Evolutionary conservation across 2,113 vertebrate genomes (phyloP), one percentile per base, ranked within the genome.

Genomic region (Ammospiza nelsoni): DNA sequence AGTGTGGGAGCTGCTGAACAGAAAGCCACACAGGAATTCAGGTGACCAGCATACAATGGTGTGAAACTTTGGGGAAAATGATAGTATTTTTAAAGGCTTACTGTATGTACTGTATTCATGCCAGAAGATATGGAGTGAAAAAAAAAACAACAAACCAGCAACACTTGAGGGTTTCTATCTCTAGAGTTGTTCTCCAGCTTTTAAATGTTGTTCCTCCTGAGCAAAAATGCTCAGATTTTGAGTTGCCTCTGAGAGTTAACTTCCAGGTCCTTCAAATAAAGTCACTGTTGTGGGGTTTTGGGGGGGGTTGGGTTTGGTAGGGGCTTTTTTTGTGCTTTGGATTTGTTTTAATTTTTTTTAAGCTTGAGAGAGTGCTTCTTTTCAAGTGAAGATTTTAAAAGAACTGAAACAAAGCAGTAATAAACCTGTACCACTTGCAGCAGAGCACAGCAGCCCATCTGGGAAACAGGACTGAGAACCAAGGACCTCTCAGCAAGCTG

Each of bases 221-320:
- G 54, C 28, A 76, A 54, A 76, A 87, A 12, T 0, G 0, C 46
- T 59, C 1, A 2, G 0, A 3, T 54, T 72, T 91, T 1, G 4
- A 55, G 16, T 59, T 37, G 49, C 25, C 39, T 73, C 5, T 6
- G 9, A 18, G 91, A 55, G 19, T 61, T 51, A 65, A 46, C 18
- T 25, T 68, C 12, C 21, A 49, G 35, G 25, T 74, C 31, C 24
- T 85, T 66, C 15, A 68, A 27, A 68, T 33, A 29, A 72, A 89
- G 22, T 44, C 13, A 14, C 14, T 55, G 1, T 13, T 61, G 8
- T 11, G 7, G 13, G 14, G 4, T 4, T 39, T 8, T 3, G 2
- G 3, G 13, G 8, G 8, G 8, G 2, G 10, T 66, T 80, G 25
- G 24, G 4, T 19, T 77, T 52, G 21, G 4, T 9, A 37, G 16